Evolutionary conservation across 2,797 vertebrate species (phyloP), one percentile per base, ranked within the genome.

Genomic region (Paedocypris micromegethes): DNA sequence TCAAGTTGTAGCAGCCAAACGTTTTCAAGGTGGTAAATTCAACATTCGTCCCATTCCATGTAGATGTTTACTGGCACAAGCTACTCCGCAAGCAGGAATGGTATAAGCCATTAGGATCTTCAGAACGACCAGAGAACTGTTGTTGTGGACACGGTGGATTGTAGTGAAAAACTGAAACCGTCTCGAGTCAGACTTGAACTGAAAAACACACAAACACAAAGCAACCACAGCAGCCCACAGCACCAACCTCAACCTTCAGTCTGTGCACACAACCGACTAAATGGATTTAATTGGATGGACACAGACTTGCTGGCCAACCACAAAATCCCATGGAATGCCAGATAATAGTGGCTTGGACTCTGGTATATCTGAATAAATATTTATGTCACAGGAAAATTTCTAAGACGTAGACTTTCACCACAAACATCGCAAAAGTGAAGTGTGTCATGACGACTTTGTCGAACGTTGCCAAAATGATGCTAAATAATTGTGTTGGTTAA

Each of bases 251-350:
- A 63, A 64, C 37, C 42, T 56, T 64, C 47, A 70, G 46, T 75
- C 55, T 72, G 43, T 60, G 75, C 77, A 79, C 68, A 55, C 71
- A 76, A 74, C 72, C 64, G 6, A 74, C 62, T 62, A 74, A 74
- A 56, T 69, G 57, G 73, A 77, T 78, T 83, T 82, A 85, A 86
- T 82, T 85, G 82, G 66, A 78, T 79, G 79, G 79, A 76, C 76
- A 73, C 71, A 86, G 85, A 85, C 75, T 77, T 83, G 77, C 83
- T 77, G 85, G 84, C 82, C 83, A 75, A 82, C 87, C 86, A 81
- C 87, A 88, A 71, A 77, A 74, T 84, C 81, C 83, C 81, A 78
- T 78, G 83, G 85, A 86, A 87, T 85, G 81, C 64, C 3, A 62
- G 51, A 59, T 84, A 87, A 87, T 89, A 85, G 80, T 73, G 84